Conservation (phyloP, 2,888 invertebrate species). For the Entomobrya multifasciata region DNA sequence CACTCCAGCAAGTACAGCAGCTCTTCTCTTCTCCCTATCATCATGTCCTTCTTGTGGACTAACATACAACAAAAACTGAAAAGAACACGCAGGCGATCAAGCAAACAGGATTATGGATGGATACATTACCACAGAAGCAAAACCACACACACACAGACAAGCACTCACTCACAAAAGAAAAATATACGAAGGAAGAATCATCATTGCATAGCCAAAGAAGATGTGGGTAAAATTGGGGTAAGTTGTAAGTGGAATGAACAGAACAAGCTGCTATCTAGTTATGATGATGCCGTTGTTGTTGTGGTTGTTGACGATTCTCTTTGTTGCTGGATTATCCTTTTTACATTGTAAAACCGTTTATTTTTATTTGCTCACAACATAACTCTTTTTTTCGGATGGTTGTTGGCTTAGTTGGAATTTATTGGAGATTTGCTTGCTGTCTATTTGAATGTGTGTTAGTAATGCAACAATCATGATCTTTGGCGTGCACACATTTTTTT, state of each 20-base stretch:
- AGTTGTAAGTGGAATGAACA: no score
- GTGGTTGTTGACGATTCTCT: constrained; percentile 26
- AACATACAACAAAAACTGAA: no score
- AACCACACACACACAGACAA: constrained; percentile 50
- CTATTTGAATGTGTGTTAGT: background rate
- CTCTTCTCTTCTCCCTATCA: background rate
- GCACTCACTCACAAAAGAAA: constrained; percentile 4
- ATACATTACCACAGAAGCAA: constrained; percentile 54
- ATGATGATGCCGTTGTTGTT: background rate
- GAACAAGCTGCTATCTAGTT: background rate
- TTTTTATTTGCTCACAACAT: constrained; percentile 1
- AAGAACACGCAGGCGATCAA: constrained; percentile 37
- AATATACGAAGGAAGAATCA: no score
- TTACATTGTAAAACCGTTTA: background rate
- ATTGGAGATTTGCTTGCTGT: background rate
- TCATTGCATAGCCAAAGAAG: no score
- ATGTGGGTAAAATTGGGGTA: constrained; percentile 15
- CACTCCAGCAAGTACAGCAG: background rate
- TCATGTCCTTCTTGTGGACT: constrained; percentile 1
- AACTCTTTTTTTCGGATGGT: background rate
- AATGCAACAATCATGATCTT: constrained; percentile 26
- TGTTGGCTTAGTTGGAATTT: background rate
- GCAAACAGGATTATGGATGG: constrained; percentile 38
- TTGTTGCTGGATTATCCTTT: constrained; percentile 31
- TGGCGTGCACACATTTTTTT: no score